Evolutionary conservation across 2,888 invertebrate genomes (phyloP), one percentile per base, ranked within the genome.

Genomic region (Acanthosepion pharaonis): DNA sequence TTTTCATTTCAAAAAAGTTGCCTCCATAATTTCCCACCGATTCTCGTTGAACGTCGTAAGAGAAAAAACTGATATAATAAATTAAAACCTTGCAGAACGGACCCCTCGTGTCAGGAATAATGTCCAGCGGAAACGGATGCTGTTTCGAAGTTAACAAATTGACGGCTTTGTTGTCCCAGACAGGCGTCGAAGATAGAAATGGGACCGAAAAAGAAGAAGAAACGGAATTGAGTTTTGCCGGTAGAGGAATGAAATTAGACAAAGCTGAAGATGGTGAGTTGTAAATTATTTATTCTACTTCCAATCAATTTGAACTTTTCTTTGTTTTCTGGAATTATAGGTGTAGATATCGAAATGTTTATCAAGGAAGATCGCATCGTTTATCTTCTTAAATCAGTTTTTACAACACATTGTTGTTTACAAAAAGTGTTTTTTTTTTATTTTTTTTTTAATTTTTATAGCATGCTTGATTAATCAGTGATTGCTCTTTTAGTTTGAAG

Each of bases 171-270:
- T 53, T 93, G 28, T 48, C 93, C 5, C 18, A 93, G 25, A 49
- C 93, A 28, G 53, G 51, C 48, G 93, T 93, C 18, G 78, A 78
- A 78, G n/a, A 78, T 8, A 78, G 33, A n/a, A n/a, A 78, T 78
- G 78, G 11, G 95, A 96, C 97, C 55, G 96, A 96, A 94, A 97
- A 97, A 51, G 96, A 96, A 33, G 95, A 95, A 1, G 95, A 95
- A 91, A 94, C 95, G 64, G 96, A 99, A 94, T 98, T 99, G 33
- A 98, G 98, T 96, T 99, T 99, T 97, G 98, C 98, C 95, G 98
- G 98, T 94, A 98, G 98, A 97, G 98, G 98, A 0, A 97, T 98
- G 94, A 99, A 99, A 97, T 98, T 99, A 96, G 98, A 99, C 97
- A 98, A 98, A 0, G 98, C 98, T 94, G 98, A 98, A 95, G 98